A percentile compares a stretch with the other conserved stretches of the same genome.
These are phyloP conservation scores for Stichodactyla mertensii DNA, from an alignment of 64 coral and sea anemone species.

Conservation along the genomic window DNA sequence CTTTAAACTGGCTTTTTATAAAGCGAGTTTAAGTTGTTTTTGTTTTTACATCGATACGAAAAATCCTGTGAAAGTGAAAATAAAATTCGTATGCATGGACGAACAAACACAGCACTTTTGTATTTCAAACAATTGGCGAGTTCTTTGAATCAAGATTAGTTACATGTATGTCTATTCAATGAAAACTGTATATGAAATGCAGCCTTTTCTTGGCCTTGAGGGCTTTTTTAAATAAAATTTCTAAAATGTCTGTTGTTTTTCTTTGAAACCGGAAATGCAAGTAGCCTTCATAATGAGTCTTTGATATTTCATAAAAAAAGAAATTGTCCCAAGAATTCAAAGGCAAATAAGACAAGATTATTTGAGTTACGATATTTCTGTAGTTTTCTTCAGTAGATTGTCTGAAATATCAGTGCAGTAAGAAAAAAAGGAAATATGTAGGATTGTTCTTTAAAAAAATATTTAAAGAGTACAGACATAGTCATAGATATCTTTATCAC, in stretches of 20 bases:
- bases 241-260: not conserved
- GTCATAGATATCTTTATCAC: too few relatives aligned
- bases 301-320: not conserved
- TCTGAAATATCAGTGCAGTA: too few relatives aligned
- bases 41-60: not conserved
- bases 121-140: not conserved
- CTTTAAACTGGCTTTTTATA: not conserved
- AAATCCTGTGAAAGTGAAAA: not conserved
- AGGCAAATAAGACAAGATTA: not conserved
- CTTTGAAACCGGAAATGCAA: not conserved
- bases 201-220: not conserved
- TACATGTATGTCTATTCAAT: not conserved
- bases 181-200: not conserved
- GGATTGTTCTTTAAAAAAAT: too few relatives aligned
- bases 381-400: too few relatives aligned
- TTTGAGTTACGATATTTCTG: too few relatives aligned
- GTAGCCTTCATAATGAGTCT: not conserved
- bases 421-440: too few relatives aligned
- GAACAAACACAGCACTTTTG: conserved; percentile 3
- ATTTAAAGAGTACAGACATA: too few relatives aligned
- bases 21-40: not conserved
- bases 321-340: not conserved
- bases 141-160: not conserved
- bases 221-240: not conserved
- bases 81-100: conserved; percentile 3